Base-by-base conservation (phyloP, 2,888 invertebrate species). In the Agrochola lota region DNA sequence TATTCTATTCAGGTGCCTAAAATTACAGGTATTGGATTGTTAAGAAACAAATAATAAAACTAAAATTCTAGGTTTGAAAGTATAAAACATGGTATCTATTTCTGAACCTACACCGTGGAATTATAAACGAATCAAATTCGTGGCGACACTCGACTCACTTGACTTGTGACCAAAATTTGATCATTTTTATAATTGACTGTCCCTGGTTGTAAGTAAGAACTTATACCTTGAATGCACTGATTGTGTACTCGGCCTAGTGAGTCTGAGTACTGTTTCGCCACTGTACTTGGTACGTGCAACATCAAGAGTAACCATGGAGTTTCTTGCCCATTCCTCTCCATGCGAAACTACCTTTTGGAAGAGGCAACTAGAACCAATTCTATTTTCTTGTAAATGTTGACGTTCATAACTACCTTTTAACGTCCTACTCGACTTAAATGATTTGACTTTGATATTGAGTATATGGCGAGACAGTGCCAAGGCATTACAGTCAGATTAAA, bases 1-100 rank as follows among this genome's bases (percentile, higher is more conserved):
- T 43, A 35, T 17, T 26, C 8, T 52, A 9, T 46, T 57, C 9
- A 63, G 1, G 30, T 49, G 30, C 2, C 40, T 62, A 6, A 60
- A 80, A 80, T 77, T 55, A 55, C 23, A 55, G 59, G 9, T n/a
- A 46, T 49, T 2, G 0, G 6, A 49, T 46, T n/a, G 0, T 55
- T 11, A 55, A 30, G 35, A 57, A 59, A 43, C 17, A 57, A 63
- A 23, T 49, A 43, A 8, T n/a, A 40, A n/a, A 11, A 68, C 30
- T 30, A 43, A n/a, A 60, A 35, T 43, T 73, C 6, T 11, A 5
- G 11, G 12, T 35, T 35, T 46, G 0, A 35, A 23, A 73, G n/a
- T 26, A 26, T 15, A 7, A 8, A 30, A 49, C 9, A 15, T 69
- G 17, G 4, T n/a, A 20, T n/a, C 0, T 26, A n/a, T 46, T n/a